Base-by-base conservation (phyloP, 2,888 invertebrate species). In the Drosophila aldrichi region DNA sequence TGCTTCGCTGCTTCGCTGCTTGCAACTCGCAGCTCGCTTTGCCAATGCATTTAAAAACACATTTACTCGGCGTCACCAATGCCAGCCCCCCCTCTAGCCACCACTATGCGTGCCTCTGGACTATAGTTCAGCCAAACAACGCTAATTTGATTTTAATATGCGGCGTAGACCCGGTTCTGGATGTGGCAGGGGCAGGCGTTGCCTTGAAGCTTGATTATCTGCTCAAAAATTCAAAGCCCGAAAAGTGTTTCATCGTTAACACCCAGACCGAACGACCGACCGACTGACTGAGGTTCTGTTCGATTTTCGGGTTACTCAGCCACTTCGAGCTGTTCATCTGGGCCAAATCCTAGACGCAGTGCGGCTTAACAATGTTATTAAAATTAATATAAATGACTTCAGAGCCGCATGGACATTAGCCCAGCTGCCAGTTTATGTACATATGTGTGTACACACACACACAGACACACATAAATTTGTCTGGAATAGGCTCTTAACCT, bases 361-460 rank as follows among this genome's bases (percentile, higher is more conserved):
- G 67, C 25, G 67, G 74, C 79, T 84, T 89, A 89, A 89, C 89
- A 89, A 88, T 88, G 82, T 90, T 89, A 90, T 89, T 89, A 90
- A 90, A 89, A 90, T 90, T 88, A 89, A 84, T 89, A 90, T 89
- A 89, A 89, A 89, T 89, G 88, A 82, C 79, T 77, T 62, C 58
- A 63, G 68, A 57, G 59, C 62, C 64, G 67, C 71, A 65, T 67
- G 70, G 64, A 64, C 78, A 74, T 77, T 70, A 77, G 48, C 73
- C 38, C 16, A 7, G 49, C 66, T 52, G 44, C n/a, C 22, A 32
- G 29, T 6, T 36, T 25, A 10, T 40, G n/a, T 32, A 10, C 38
- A 12, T 25, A 3, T 29, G 1, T 29, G 7, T 16, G 20, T 20
- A 51, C 34, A 12, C 14, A 20, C 36, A 51, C 20, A 51, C 20